phyloP scores from a whole-genome alignment of 1,140 invertebrate species.

The Macrobrachium nipponense region DNA sequence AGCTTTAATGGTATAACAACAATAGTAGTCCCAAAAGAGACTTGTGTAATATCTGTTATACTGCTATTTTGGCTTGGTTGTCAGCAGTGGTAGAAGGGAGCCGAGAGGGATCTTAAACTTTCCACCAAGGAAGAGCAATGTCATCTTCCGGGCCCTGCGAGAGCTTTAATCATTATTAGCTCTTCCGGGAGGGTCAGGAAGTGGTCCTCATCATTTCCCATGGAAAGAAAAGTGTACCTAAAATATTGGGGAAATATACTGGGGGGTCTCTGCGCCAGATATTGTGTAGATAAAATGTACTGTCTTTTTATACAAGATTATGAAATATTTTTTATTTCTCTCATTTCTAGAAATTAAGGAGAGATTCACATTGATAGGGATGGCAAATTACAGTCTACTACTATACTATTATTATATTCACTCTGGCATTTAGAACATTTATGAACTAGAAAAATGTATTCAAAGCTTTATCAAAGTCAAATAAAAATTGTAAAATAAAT shows the following conservation, averaged over 20 bases:
- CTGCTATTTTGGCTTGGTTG: constrained; percentile 23
- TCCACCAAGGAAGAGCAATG: constrained; percentile 59
- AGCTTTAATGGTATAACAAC: neutral
- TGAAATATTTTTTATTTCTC: constrained; percentile 62
- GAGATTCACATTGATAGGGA: constrained; percentile 62
- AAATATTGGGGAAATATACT: constrained; percentile 59
- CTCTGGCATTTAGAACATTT: constrained; percentile 62
- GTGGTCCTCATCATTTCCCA: constrained; percentile 59
- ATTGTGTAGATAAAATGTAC: constrained; percentile 63
- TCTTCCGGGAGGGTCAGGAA: constrained; percentile 45
- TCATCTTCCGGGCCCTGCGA: constrained; percentile 51
- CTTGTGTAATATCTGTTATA: neutral
- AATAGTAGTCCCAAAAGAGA: neutral
- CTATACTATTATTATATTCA: constrained; percentile 58
- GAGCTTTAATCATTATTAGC: constrained; percentile 21
- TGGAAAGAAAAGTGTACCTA: constrained; percentile 62
- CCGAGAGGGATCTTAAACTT: constrained; percentile 40
- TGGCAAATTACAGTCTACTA: constrained; percentile 61
- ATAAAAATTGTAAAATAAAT: constrained; percentile 59
- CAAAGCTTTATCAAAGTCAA: constrained; percentile 58
- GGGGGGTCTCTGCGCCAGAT: constrained; percentile 62
- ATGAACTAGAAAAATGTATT: constrained; percentile 53
- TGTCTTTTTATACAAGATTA: constrained; percentile 63
- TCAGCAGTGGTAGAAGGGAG: constrained; percentile 19
- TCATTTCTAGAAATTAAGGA: constrained; percentile 63